phyloP scores from a whole-genome alignment of 1,140 invertebrate genomes.

The Sycophila sp. region DNA sequence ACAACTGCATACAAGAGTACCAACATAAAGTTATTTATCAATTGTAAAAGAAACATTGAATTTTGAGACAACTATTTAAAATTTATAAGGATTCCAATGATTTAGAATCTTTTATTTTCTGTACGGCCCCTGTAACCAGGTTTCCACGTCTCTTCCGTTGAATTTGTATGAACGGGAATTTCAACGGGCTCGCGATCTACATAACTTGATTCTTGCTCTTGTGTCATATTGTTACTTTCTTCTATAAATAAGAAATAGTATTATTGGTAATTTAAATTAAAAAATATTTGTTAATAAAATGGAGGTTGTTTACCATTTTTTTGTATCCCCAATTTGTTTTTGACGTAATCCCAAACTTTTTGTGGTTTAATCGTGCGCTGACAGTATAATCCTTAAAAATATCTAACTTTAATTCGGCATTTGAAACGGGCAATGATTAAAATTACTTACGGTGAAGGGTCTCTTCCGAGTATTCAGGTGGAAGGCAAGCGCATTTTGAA shows the following conservation, averaged over 20 bases:
- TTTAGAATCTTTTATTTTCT: conserved; percentile 33
- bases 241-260: too few relatives aligned
- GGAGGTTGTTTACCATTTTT: conserved; percentile 24
- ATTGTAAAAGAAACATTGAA: not conserved
- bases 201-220: not conserved
- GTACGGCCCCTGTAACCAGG: conserved; percentile 33
- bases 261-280: too few relatives aligned
- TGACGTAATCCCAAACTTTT: conserved; percentile 22
- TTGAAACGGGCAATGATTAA: too few relatives aligned
- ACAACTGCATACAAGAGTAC: too few relatives aligned
- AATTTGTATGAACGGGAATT: conserved; percentile 11
- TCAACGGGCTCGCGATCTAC: not conserved
- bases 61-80: not conserved
- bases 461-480: conserved; percentile 4
- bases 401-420: too few relatives aligned
- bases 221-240: not conserved
- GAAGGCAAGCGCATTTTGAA: conserved; percentile 21
- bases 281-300: not conserved
- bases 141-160: conserved; percentile 18
- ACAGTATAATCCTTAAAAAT: not conserved
- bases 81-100: not conserved
- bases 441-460: conserved; percentile 1
- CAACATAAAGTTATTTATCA: not conserved
- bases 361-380: not conserved
- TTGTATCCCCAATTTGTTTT: conserved; percentile 31